Evolutionary conservation across 2,797 vertebrate species (phyloP).

Genomic region (Rhincodon typus): DNA sequence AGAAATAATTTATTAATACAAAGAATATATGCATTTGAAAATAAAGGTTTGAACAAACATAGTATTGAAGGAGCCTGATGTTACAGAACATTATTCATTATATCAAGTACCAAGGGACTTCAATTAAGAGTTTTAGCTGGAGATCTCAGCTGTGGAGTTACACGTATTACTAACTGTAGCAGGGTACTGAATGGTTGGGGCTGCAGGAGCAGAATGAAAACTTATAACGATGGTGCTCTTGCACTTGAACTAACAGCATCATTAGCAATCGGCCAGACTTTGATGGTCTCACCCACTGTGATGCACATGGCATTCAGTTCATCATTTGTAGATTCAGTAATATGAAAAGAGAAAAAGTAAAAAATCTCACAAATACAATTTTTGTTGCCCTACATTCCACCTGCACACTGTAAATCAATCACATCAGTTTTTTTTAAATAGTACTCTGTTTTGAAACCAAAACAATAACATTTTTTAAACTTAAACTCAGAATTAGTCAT

Average conservation of each 20-base stretch:
- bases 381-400: not conserved
- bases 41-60: not conserved
- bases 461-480: not conserved
- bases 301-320: not conserved
- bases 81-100: not conserved
- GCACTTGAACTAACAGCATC: not conserved
- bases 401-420: not conserved
- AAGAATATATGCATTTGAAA: not conserved
- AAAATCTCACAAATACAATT: not conserved
- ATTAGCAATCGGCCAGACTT: not conserved
- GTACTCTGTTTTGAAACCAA: not conserved
- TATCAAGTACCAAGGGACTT: not conserved
- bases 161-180: slow-evolving; percentile 18
- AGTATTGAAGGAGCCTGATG: not conserved
- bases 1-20: not conserved
- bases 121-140: not conserved
- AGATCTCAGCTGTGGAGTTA: not conserved
- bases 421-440: not conserved
- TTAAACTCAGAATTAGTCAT: not conserved
- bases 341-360: not conserved
- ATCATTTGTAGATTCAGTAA: not conserved
- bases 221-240: not conserved
- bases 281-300: not conserved
- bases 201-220: not conserved
- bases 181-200: not conserved